Evolutionary conservation across 2,113 vertebrate genomes (phyloP).

Genomic region (Microcebus murinus): DNA sequence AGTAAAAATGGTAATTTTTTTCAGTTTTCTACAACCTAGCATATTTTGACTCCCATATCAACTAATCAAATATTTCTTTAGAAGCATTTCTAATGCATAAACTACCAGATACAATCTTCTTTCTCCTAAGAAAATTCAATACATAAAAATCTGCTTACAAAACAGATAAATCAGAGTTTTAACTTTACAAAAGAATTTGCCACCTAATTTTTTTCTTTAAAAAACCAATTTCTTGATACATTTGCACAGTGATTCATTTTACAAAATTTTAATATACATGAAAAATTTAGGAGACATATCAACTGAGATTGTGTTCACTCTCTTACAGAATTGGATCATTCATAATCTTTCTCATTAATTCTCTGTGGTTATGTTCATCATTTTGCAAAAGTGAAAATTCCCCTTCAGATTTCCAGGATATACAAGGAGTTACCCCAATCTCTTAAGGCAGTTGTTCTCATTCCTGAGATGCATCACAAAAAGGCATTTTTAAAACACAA

Average conservation of each 20-base stretch:
- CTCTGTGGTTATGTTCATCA: conserved; percentile 23
- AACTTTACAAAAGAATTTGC: conserved; percentile 73
- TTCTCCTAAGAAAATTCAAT: conserved; percentile 74
- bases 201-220: conserved; percentile 54
- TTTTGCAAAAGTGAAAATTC: conserved; percentile 55
- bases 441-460: not conserved
- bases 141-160: conserved; percentile 75
- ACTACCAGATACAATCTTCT: conserved; percentile 73
- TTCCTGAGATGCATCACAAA: not conserved
- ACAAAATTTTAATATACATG: conserved; percentile 59
- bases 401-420: not conserved
- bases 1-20: conserved; percentile 70
- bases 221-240: conserved; percentile 43
- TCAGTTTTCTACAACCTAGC: conserved; percentile 58
- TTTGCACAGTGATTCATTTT: conserved; percentile 62
- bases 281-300: conserved; percentile 55
- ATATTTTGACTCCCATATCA: conserved; percentile 74
- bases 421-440: not conserved
- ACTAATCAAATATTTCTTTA: conserved; percentile 77
- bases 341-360: conserved; percentile 59
- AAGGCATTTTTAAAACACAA: not conserved
- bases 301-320: conserved; percentile 22
- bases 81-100: conserved; percentile 72
- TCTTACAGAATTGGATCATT: conserved; percentile 41
- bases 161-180: conserved; percentile 77